These are phyloP conservation scores for Rhadinocentrus ornatus DNA, from an alignment of 2,797 vertebrate genomes.

Conservation along the genomic window DNA sequence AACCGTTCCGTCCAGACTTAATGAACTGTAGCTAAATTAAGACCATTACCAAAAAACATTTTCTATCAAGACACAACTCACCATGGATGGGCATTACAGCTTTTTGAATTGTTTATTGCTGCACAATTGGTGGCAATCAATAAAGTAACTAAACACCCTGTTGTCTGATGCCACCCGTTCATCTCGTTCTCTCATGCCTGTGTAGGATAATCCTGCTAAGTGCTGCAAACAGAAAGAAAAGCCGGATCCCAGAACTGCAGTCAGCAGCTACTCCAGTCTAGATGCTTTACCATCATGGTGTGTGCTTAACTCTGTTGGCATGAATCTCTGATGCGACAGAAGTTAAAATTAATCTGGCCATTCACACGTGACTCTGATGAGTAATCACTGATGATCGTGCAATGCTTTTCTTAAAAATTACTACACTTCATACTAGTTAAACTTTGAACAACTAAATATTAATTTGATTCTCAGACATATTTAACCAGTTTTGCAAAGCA, in stretches of 20 bases:
- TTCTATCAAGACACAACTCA: background rate
- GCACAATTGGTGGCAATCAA: constrained; percentile 5
- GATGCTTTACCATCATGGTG: background rate
- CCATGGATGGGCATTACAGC: background rate
- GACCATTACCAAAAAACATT: background rate
- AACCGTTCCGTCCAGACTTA: background rate
- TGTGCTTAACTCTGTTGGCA: background rate
- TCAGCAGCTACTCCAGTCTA: background rate
- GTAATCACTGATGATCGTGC: background rate
- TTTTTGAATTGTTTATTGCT: constrained; percentile 8
- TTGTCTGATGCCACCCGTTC: constrained; percentile 1
- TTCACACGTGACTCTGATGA: background rate
- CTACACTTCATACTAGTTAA: constrained; percentile 7
- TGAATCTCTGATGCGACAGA: background rate
- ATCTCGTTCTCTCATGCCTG: background rate
- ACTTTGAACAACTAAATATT: constrained; percentile 38
- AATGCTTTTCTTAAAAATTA: background rate
- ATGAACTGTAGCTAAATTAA: background rate
- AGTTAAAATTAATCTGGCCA: background rate
- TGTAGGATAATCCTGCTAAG: background rate
- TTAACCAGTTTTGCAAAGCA: constrained; percentile 45
- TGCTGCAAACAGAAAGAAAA: constrained; percentile 9
- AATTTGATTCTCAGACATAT: constrained; percentile 50
- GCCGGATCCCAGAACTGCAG: background rate
- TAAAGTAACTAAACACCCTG: background rate